Base-by-base conservation (phyloP, 2,113 vertebrate genomes). In the Thoracochromis brauschi region DNA sequence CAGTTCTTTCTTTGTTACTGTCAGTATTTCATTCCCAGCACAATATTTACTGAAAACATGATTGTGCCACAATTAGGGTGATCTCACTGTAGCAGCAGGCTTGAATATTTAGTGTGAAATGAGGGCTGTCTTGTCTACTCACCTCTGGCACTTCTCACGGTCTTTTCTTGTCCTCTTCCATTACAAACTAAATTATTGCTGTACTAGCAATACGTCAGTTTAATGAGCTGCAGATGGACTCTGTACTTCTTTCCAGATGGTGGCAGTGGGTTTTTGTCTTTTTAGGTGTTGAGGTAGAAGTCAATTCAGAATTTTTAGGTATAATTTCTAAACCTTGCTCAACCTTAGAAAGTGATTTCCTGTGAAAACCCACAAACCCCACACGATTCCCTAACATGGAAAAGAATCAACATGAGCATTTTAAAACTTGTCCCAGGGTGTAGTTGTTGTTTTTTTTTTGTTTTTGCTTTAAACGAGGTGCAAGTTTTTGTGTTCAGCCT, bases 151-250 rank as follows among this genome's bases (percentile, higher is more conserved):
- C 45, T 68, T 73, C 21, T 82, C 81, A 8, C n/a, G 7, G 19
- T 79, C 80, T 33, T 71, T 79, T 80, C 85, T 83, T 71, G 45
- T 71, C 86, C 26, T 88, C 40, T 42, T 79, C 40, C 55, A 6
- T 42, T n/a, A 35, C 38, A 51, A 54, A 81, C 63, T 10, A 45
- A 40, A 58, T 85, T 60, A 81, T 84, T 89, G 8, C 80, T 82
- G 40, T 80, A 21, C 12, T 51, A 78, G 73, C 10, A 49, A 78
- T 78, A 7, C 26, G 7, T 78, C 73, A 31, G 57, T 19, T 71
- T 90, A 71, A 89, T 88, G 80, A 81, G 5, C 3, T 21, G 45
- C 88, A 92, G 84, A 78, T 89, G 88, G 80, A 84, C 63, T 63
- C 45, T 54, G 49, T 71, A 9, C 68, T 65, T 88, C 33, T 71